A percentile compares a stretch with the other conserved stretches of the same genome.
Evolutionary conservation across 1,140 invertebrate species (phyloP).

Genomic region (Drosophila tristis): DNA sequence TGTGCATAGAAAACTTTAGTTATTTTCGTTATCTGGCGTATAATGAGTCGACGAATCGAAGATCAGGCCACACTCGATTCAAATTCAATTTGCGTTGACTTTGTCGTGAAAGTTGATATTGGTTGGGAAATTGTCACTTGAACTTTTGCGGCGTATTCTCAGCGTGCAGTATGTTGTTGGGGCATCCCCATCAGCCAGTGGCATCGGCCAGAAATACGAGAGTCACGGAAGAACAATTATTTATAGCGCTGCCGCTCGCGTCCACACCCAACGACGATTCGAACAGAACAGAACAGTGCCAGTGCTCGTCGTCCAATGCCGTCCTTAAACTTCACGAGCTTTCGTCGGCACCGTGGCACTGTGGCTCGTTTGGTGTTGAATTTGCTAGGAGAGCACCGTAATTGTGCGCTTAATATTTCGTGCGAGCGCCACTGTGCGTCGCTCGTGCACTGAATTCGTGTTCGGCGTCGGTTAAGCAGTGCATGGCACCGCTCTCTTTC

Average conservation of each 20-base stretch:
- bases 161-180: conserved; percentile 41
- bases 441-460: not conserved
- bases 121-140: conserved; percentile 55
- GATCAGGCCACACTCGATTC: conserved; percentile 41
- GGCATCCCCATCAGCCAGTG: conserved; percentile 26
- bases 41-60: conserved; percentile 23
- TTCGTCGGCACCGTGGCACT: conserved; percentile 6
- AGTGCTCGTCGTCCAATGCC: conserved; percentile 36
- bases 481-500: conserved; percentile 7
- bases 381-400: too few species aligned
- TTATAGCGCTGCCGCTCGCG: conserved; percentile 34
- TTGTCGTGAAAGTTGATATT: conserved; percentile 23
- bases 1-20: not conserved
- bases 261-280: conserved; percentile 55
- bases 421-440: not conserved
- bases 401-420: too few species aligned
- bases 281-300: conserved; percentile 57
- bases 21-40: not conserved
- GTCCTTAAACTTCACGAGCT: conserved; percentile 66
- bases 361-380: conserved; percentile 8
- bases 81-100: conserved; percentile 38
- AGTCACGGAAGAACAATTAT: conserved; percentile 11
- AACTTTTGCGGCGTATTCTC: conserved; percentile 40
- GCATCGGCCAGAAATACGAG: conserved; percentile 5
- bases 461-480: conserved; percentile 65